These are phyloP conservation scores for Gallinago jamesoni DNA, from an alignment of 2,113 vertebrate species.

Conservation along the genomic window DNA sequence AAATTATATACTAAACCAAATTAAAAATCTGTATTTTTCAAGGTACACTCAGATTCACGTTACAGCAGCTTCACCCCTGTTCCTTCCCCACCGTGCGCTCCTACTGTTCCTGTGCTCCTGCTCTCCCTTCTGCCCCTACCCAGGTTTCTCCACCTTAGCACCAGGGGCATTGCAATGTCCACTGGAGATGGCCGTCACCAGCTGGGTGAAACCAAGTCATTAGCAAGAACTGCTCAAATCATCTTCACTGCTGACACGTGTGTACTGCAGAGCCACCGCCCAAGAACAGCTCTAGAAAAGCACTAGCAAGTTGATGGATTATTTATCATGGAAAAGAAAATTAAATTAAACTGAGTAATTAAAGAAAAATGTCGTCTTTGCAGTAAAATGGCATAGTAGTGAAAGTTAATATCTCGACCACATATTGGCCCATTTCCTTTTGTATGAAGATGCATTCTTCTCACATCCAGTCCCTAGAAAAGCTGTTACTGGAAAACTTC, in stretches of 20 bases:
- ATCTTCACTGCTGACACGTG: background rate
- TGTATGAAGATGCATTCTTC: background rate
- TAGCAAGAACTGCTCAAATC: background rate
- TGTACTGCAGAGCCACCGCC: background rate
- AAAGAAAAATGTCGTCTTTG: background rate
- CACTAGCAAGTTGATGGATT: background rate
- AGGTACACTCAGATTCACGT: background rate
- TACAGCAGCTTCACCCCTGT: background rate
- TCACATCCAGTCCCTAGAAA: background rate
- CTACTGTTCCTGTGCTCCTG: background rate
- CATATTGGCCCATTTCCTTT: background rate
- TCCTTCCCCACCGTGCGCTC: background rate
- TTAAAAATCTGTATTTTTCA: background rate
- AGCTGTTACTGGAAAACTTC: conserved; percentile 3
- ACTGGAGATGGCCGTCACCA: background rate
- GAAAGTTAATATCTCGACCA: background rate
- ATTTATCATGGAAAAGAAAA: background rate
- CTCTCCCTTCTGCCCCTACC: background rate
- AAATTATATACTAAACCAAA: background rate
- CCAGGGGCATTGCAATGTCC: background rate
- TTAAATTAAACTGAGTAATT: background rate
- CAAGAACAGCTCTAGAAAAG: background rate
- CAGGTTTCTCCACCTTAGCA: background rate
- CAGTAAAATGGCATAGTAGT: background rate
- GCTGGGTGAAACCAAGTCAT: background rate